Percentiles rank a stretch among this genome's conserved stretches.
Conservation (phyloP, 2,888 invertebrate genomes). For the Blastobasis lacticolella region DNA sequence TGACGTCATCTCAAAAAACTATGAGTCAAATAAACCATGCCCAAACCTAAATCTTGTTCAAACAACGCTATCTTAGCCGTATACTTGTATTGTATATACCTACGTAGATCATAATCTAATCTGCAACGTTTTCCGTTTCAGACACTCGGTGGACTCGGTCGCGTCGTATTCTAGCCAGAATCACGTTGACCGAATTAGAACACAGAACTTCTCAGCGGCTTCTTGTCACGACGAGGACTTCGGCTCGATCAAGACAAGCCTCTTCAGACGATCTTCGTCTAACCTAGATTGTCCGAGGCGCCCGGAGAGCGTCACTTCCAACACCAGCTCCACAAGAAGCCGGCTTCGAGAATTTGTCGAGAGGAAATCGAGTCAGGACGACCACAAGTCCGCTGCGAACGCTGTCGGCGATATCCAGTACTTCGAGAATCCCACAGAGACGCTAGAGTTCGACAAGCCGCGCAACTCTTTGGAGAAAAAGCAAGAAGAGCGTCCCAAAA, state of each 20-base stretch:
- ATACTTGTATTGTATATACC: constrained; percentile 12
- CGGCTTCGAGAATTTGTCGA: constrained; percentile 70
- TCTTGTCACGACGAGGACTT: constrained; percentile 72
- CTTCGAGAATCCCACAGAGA: constrained; percentile 69
- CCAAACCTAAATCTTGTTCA: constrained; percentile 42
- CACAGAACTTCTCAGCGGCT: constrained; percentile 71
- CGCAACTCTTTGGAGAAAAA: constrained; percentile 59
- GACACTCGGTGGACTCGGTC: constrained; percentile 75
- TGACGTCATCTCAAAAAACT: constrained; percentile 29
- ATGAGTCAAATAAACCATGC: constrained; percentile 38
- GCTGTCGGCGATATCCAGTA: constrained; percentile 67
- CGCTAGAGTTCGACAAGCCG: constrained; percentile 62
- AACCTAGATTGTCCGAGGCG: constrained; percentile 60
- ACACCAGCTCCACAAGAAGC: constrained; percentile 69
- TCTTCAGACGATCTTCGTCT: constrained; percentile 65
- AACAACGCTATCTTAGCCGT: constrained; percentile 43
- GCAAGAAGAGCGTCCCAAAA: constrained; percentile 62
- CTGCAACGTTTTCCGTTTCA: constrained; percentile 54
- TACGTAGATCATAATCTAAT: constrained; percentile 48
- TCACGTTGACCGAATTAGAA: constrained; percentile 74
- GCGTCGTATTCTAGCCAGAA: constrained; percentile 75
- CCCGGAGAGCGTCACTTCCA: constrained; percentile 66
- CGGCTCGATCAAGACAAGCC: constrained; percentile 68
- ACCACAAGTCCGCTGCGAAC: constrained; percentile 63
- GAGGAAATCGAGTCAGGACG: constrained; percentile 70